Percentiles rank a stretch among this genome's conserved stretches.
These are phyloP conservation scores for Crotophaga sulcirostris DNA, from an alignment of 2,113 vertebrate genomes.

Conservation along the genomic window DNA sequence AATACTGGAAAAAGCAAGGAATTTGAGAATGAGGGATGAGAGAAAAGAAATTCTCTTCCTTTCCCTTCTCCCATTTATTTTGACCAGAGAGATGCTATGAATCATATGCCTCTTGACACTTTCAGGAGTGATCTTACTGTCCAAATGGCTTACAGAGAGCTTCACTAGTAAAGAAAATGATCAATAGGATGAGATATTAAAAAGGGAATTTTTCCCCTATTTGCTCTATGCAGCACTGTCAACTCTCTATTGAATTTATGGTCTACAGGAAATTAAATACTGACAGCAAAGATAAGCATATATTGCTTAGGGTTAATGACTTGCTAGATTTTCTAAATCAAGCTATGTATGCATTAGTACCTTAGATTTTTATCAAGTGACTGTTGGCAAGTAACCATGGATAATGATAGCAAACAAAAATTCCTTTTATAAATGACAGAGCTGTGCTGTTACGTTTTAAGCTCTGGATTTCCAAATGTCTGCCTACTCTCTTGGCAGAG, in stretches of 20 bases:
- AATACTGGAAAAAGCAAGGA: neutral
- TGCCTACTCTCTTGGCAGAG: neutral
- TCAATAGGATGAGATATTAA: conserved; percentile 33
- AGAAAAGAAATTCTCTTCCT: neutral
- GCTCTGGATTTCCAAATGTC: neutral
- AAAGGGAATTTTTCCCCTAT: neutral
- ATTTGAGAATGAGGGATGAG: neutral
- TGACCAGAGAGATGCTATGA: neutral
- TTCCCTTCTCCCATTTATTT: neutral
- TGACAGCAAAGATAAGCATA: conserved; percentile 51
- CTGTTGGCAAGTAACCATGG: conserved; percentile 31
- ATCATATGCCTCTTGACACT: neutral
- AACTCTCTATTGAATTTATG: conserved; percentile 56
- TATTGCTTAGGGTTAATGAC: conserved; percentile 61
- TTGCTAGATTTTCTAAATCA: conserved; percentile 53
- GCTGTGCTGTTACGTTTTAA: neutral
- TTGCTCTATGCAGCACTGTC: conserved; percentile 20
- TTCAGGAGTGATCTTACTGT: conserved; percentile 5
- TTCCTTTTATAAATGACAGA: conserved; percentile 17
- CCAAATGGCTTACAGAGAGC: conserved; percentile 15
- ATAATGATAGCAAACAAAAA: conserved; percentile 16
- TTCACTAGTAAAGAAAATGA: conserved; percentile 20
- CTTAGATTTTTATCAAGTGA: conserved; percentile 54
- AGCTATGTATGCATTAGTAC: conserved; percentile 41
- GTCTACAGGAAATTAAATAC: conserved; percentile 68